These are phyloP conservation scores for Heliconius congener DNA, from an alignment of 1,140 invertebrate genomes.

Conservation along the genomic window DNA sequence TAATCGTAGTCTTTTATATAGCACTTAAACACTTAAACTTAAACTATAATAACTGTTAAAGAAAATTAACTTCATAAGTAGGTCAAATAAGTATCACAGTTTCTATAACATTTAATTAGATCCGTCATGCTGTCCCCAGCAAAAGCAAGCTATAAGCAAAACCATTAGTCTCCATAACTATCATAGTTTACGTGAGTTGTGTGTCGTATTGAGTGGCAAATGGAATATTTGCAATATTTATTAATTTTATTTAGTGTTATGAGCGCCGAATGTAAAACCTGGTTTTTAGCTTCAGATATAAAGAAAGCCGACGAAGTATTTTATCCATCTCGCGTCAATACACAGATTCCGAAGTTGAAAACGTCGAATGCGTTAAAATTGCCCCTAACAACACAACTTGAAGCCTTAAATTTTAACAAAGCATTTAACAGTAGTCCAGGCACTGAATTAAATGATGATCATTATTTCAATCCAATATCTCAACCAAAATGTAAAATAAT, in stretches of 20 bases:
- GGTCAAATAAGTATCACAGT: constrained; percentile 56
- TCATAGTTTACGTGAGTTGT: constrained; percentile 13
- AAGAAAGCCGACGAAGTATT: neutral
- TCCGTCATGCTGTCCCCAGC: constrained; percentile 51
- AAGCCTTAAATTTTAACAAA: neutral
- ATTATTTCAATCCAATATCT: neutral
- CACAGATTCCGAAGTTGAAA: neutral
- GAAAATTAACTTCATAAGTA: constrained; percentile 39
- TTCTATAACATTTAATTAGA: constrained; percentile 69
- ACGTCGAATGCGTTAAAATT: neutral
- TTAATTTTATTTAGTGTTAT: constrained; percentile 18
- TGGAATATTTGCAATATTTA: constrained; percentile 16
- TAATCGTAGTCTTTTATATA: neutral
- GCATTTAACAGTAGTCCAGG: neutral
- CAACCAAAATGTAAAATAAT: constrained; percentile 43
- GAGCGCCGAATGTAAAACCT: constrained; percentile 16
- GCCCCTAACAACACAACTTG: neutral
- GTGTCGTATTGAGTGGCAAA: constrained; percentile 13
- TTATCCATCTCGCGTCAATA: neutral
- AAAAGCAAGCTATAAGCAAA: constrained; percentile 34
- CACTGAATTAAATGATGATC: neutral
- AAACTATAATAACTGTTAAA: constrained; percentile 8
- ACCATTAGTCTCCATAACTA: constrained; percentile 12
- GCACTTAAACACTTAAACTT: constrained; percentile 18
- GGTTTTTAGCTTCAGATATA: constrained; percentile 8